Conservation (phyloP, 30 jellyfish, hydroid and myxozoan species). For the Clytia hemisphaerica region DNA sequence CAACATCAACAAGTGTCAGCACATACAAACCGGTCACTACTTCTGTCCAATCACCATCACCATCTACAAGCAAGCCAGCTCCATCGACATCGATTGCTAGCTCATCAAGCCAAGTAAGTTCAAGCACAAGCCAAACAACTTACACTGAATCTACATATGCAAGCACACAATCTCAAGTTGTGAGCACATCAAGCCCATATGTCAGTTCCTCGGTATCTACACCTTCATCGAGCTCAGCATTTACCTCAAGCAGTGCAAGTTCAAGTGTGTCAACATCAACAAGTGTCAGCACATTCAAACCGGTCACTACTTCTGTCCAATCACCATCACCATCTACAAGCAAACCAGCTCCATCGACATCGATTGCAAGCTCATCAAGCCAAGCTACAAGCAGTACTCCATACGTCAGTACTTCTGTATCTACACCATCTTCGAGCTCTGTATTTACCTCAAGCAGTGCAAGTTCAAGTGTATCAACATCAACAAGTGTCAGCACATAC, state of each 20-base stretch:
- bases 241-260: not conserved
- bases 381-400: no score
- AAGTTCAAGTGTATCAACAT: not conserved
- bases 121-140: not conserved
- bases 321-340: constrained; percentile 3
- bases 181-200: not conserved
- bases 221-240: constrained; percentile 1
- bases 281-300: constrained; percentile 9
- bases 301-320: not conserved
- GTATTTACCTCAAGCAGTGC: constrained; percentile 12
- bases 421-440: not conserved
- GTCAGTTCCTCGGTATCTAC: not conserved
- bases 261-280: constrained; percentile 2
- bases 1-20: no score
- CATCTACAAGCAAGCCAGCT: no score
- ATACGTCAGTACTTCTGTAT: constrained; percentile 4
- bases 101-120: not conserved
- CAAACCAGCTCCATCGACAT: no score
- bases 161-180: not conserved
- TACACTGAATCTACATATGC: not conserved
- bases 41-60: no score
- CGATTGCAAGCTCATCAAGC: constrained; percentile 1
- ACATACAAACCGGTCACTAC: no score
- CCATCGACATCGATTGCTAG: constrained; percentile 12
- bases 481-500: no score